Percentiles rank a stretch among this genome's conserved stretches.
Evolutionary conservation across 2,888 invertebrate genomes (phyloP).

Genomic region (Phengaris arion): DNA sequence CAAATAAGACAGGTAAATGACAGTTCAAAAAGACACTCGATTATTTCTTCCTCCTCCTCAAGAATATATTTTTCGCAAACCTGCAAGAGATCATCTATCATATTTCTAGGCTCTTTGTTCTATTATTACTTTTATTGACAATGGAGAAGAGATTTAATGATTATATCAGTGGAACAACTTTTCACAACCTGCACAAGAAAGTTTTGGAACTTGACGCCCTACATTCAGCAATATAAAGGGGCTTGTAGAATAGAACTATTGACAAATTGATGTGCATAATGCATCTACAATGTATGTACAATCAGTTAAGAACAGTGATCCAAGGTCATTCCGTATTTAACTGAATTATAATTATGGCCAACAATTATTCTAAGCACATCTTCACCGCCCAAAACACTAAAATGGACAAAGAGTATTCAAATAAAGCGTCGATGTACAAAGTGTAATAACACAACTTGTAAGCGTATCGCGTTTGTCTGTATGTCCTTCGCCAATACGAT

Average conservation of each 20-base stretch:
- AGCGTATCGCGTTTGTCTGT: slow-evolving; percentile 55
- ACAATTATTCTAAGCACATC: slow-evolving; percentile 19
- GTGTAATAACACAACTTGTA: slow-evolving; percentile 55
- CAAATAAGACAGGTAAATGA: too few relatives aligned
- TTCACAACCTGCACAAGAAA: too few relatives aligned
- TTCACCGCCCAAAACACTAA: slow-evolving; percentile 7
- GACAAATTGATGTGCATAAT: background rate
- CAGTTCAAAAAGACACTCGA: too few relatives aligned
- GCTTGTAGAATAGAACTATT: background rate
- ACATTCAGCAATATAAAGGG: too few relatives aligned
- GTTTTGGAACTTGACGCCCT: background rate
- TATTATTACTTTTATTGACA: too few relatives aligned
- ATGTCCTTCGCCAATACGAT: slow-evolving; percentile 53
- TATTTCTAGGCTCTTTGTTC: too few relatives aligned
- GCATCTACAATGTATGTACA: background rate
- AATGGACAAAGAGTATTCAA: slow-evolving; percentile 23
- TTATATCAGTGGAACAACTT: too few relatives aligned
- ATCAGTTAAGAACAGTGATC: background rate
- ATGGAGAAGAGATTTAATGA: too few relatives aligned
- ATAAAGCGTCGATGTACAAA: slow-evolving; percentile 11
- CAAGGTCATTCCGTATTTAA: slow-evolving; percentile 11
- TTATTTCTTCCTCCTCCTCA: too few relatives aligned
- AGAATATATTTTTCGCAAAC: too few relatives aligned
- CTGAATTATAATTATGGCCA: background rate
- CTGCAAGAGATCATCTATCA: too few relatives aligned